Percentiles rank a stretch among this genome's conserved stretches.
These are phyloP conservation scores for Pangasianodon gigas DNA, from an alignment of 2,113 vertebrate genomes.

Conservation along the genomic window DNA sequence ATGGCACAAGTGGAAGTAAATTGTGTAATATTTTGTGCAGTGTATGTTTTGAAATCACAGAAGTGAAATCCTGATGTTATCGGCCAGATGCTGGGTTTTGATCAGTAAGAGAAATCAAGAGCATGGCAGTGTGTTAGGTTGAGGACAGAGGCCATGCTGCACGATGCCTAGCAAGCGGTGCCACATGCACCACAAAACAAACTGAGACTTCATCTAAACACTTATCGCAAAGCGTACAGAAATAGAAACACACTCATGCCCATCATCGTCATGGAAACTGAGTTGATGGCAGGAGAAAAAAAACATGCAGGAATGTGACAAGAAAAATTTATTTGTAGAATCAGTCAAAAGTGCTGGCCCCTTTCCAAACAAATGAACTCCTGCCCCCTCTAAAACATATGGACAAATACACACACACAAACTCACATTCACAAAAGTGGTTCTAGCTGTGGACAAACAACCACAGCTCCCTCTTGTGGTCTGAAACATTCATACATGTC, in stretches of 20 bases:
- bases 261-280: constrained; percentile 76
- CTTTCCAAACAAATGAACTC: constrained; percentile 59
- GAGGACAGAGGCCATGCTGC: constrained; percentile 18
- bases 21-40: background rate
- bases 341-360: constrained; percentile 64
- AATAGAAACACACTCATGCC: constrained; percentile 67
- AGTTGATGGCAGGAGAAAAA: constrained; percentile 57
- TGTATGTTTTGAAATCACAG: background rate
- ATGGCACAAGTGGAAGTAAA: background rate
- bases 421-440: constrained; percentile 11
- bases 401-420: constrained; percentile 30
- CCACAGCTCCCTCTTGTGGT: constrained; percentile 72
- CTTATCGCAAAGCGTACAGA: constrained; percentile 53
- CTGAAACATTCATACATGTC: background rate
- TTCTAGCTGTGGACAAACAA: constrained; percentile 47
- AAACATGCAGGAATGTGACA: constrained; percentile 33
- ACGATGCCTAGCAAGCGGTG: constrained; percentile 17
- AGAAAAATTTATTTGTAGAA: constrained; percentile 58
- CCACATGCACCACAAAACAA: constrained; percentile 45
- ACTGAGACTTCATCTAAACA: constrained; percentile 56
- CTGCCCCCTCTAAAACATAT: constrained; percentile 37
- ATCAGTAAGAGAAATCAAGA: constrained; percentile 19
- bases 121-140: constrained; percentile 15
- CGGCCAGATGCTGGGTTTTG: background rate
- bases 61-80: constrained; percentile 1